These are phyloP conservation scores for Penaeus chinensis DNA, from an alignment of 1,140 invertebrate species.

Conservation along the genomic window DNA sequence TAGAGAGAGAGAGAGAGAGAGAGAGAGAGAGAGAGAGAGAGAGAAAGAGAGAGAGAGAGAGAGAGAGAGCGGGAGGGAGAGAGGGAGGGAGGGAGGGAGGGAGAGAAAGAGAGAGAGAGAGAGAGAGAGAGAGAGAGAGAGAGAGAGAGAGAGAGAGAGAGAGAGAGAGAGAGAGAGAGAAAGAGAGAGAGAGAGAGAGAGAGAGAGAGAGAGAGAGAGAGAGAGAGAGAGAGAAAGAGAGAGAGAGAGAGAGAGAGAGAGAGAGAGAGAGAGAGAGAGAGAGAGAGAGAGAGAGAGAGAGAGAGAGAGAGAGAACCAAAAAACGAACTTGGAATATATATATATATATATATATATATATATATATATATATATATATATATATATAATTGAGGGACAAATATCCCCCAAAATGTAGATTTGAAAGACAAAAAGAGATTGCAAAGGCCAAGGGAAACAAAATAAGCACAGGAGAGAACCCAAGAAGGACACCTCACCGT, in stretches of 20 bases:
- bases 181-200: neutral
- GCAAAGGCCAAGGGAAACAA: neutral
- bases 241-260: neutral
- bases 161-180: too few relatives aligned
- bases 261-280: neutral
- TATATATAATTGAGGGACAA: too few relatives aligned
- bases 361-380: too few relatives aligned
- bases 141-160: neutral
- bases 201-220: neutral
- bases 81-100: neutral
- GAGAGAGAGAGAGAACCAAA: neutral
- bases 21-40: neutral
- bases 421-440: neutral
- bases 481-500: constrained; percentile 27
- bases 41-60: neutral
- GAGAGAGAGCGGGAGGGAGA: neutral
- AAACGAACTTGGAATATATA: too few relatives aligned
- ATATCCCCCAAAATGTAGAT: neutral
- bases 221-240: neutral
- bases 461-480: neutral
- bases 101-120: neutral
- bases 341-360: too few relatives aligned
- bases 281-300: neutral
- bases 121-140: neutral
- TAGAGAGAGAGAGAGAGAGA: too few relatives aligned